These are phyloP conservation scores for Brachionus asplanchnoidis DNA, from an alignment of 1,140 invertebrate genomes.

Conservation along the genomic window DNA sequence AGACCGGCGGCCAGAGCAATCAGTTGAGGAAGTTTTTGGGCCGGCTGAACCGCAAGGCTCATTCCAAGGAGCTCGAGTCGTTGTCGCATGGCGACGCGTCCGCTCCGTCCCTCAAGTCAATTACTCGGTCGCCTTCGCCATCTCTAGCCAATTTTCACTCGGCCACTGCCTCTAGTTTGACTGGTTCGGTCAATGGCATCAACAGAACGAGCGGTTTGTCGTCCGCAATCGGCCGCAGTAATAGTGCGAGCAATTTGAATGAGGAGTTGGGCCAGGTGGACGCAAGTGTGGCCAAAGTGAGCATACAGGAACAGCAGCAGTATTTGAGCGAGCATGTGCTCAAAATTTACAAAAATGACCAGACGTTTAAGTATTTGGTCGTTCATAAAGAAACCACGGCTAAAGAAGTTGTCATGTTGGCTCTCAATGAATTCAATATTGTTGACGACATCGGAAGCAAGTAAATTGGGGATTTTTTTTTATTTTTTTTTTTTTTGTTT, in stretches of 20 bases:
- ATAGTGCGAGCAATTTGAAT: slow-evolving; percentile 77
- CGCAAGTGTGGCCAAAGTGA: slow-evolving; percentile 41
- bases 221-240: slow-evolving; percentile 43
- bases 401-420: slow-evolving; percentile 93
- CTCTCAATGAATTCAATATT: slow-evolving; percentile 90
- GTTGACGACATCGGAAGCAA: slow-evolving; percentile 71
- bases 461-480: background rate
- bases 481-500: too few relatives aligned
- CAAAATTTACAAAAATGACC: slow-evolving; percentile 83
- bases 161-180: slow-evolving; percentile 42
- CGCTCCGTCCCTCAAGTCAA: slow-evolving; percentile 55
- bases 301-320: slow-evolving; percentile 57
- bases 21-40: slow-evolving; percentile 20
- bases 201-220: background rate
- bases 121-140: slow-evolving; percentile 49
- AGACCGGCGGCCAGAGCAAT: background rate
- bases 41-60: slow-evolving; percentile 7
- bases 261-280: slow-evolving; percentile 42
- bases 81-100: slow-evolving; percentile 44
- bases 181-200: slow-evolving; percentile 56
- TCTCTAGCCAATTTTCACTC: slow-evolving; percentile 43
- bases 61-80: slow-evolving; percentile 35
- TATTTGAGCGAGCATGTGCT: slow-evolving; percentile 95
- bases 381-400: slow-evolving; percentile 97
- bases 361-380: slow-evolving; percentile 91